phyloP scores from a whole-genome alignment of 2,797 vertebrate species.

The Hylomyscus alleni region DNA sequence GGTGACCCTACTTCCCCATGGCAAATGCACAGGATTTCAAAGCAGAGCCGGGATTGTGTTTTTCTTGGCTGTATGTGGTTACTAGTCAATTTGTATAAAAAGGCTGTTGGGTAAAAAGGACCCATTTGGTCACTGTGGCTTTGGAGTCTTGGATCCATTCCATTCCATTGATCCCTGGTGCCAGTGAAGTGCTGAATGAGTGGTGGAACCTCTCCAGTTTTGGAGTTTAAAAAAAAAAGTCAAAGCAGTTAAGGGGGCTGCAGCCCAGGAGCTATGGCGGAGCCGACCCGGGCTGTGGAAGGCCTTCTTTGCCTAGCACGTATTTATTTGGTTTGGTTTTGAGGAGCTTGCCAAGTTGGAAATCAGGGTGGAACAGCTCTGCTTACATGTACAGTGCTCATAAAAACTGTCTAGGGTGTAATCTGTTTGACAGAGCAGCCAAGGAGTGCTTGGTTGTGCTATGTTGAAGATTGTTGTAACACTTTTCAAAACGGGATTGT shows the following conservation, averaged over 20 bases:
- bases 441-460: background rate
- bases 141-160: conserved; percentile 19
- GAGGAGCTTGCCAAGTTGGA: conserved; percentile 58
- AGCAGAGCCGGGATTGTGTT: conserved; percentile 80
- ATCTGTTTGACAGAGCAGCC: conserved; percentile 58
- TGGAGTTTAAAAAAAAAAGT: conserved; percentile 6
- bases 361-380: conserved; percentile 9
- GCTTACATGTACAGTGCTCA: conserved; percentile 33
- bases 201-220: background rate
- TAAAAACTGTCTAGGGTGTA: conserved; percentile 45
- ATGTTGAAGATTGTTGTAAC: conserved; percentile 45
- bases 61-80: conserved; percentile 74
- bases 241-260: background rate
- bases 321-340: conserved; percentile 44
- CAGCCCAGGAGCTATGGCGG: background rate
- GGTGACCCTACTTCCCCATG: conserved; percentile 73
- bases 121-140: background rate
- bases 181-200: background rate
- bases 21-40: conserved; percentile 84
- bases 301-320: background rate
- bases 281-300: background rate
- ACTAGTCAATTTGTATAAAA: conserved; percentile 12
- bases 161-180: background rate
- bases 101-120: background rate
- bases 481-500: conserved; percentile 35